Percentiles rank a stretch among this genome's conserved stretches.
phyloP scores from a whole-genome alignment of 2,888 invertebrate genomes.

The Panopea generosa region DNA sequence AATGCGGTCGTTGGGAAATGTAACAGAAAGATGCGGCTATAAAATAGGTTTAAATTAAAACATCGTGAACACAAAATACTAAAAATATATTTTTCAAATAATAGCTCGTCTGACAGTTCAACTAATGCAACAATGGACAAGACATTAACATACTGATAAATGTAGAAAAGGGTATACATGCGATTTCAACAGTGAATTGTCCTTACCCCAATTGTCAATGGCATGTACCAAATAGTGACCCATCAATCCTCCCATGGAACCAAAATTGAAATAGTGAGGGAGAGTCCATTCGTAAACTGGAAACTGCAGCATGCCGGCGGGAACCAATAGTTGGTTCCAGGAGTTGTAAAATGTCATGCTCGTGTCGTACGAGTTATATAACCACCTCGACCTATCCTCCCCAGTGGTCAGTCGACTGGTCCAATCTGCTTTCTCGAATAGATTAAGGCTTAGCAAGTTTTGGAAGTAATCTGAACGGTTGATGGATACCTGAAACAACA shows the following conservation, averaged over 20 bases:
- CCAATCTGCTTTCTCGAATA: constrained; percentile 84
- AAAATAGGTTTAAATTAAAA: no score
- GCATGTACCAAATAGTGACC: constrained; percentile 75
- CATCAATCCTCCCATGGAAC: constrained; percentile 76
- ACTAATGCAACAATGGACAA: no score
- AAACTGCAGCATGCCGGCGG: constrained; percentile 80
- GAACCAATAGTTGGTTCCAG: constrained; percentile 80
- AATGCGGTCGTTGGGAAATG: no score
- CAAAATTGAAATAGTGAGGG: constrained; percentile 79
- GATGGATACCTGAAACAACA: constrained; percentile 85
- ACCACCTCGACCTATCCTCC: constrained; percentile 72
- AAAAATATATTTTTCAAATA: no score
- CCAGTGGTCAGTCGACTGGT: constrained; percentile 62
- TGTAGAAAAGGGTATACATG: no score
- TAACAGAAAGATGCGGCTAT: no score
- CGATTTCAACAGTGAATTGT: no score
- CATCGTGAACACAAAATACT: no score
- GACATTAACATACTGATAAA: no score
- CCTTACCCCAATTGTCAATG: constrained; percentile 78
- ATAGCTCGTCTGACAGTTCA: no score
- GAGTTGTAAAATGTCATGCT: constrained; percentile 69
- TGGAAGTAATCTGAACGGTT: constrained; percentile 87
- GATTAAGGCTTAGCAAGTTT: constrained; percentile 86
- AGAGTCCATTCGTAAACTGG: constrained; percentile 78
- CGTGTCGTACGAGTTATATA: constrained; percentile 68